Percentiles rank a stretch among this genome's conserved stretches.
phyloP scores from a whole-genome alignment of 2,113 vertebrate species.

The Eublepharis macularius region DNA sequence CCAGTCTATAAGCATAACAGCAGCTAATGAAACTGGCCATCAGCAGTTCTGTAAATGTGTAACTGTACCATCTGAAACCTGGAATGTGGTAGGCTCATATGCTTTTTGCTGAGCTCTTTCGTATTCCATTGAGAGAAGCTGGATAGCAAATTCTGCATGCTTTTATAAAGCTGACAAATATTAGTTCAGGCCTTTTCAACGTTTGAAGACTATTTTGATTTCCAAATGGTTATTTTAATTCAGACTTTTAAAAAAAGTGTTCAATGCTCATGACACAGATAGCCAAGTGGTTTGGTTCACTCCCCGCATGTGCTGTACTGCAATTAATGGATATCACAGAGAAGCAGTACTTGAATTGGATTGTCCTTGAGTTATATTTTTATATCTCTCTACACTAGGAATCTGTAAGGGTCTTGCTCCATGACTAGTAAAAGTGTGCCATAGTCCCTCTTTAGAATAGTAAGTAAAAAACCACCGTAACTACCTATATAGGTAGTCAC shows the following conservation, averaged over 20 bases:
- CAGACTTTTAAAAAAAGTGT: neutral
- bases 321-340: neutral
- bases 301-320: neutral
- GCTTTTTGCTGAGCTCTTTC: constrained; percentile 1
- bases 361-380: constrained; percentile 23
- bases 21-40: constrained; percentile 50
- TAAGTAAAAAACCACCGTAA: too few relatives aligned
- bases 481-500: too few relatives aligned
- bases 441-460: too few relatives aligned
- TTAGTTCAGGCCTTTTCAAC: neutral
- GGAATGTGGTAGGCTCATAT: neutral
- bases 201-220: neutral
- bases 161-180: neutral
- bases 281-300: neutral
- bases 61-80: constrained; percentile 30
- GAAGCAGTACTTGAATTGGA: neutral
- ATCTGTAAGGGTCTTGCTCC: neutral
- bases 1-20: constrained; percentile 45
- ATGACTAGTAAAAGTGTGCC: neutral
- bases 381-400: constrained; percentile 14
- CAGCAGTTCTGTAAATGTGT: constrained; percentile 31
- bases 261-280: constrained; percentile 19
- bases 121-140: neutral
- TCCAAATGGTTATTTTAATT: neutral
- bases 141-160: neutral